Percentiles rank a stretch among this genome's conserved stretches.
Evolutionary conservation across 2,113 vertebrate species (phyloP).

Genomic region (Capreolus pygargus): DNA sequence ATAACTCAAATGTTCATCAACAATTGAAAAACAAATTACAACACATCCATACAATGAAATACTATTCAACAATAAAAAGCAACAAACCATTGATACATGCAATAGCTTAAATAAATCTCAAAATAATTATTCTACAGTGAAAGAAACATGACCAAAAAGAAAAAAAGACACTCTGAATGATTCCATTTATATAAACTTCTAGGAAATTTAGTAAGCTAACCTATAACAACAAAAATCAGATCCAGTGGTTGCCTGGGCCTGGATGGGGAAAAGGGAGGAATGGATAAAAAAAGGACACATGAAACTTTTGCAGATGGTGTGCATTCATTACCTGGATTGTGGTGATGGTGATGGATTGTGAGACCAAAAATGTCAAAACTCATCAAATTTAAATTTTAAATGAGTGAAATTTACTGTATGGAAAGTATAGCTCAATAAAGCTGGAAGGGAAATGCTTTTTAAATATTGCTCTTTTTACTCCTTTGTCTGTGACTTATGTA

Average conservation of each 20-base stretch:
- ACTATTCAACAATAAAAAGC: neutral
- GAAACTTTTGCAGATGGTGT: neutral
- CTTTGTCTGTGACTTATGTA: neutral
- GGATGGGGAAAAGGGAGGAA: neutral
- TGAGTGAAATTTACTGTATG: neutral
- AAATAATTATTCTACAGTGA: neutral
- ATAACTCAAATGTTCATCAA: neutral
- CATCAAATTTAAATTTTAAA: neutral
- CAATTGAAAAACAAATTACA: neutral
- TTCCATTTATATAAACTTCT: neutral
- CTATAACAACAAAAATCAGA: neutral
- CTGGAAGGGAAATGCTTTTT: neutral
- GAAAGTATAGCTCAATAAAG: neutral
- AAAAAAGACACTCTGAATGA: neutral
- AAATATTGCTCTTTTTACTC: neutral
- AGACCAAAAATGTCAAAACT: neutral
- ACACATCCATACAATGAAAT: neutral
- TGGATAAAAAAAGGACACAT: neutral
- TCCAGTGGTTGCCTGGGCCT: neutral
- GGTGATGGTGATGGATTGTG: neutral
- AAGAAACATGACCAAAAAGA: neutral
- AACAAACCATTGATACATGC: neutral
- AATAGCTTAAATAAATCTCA: neutral
- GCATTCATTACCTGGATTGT: neutral
- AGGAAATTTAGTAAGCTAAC: neutral